A percentile compares a stretch with the other conserved stretches of the same genome.
phyloP scores from a whole-genome alignment of 2,797 vertebrate species.

The Cygnus olor region DNA sequence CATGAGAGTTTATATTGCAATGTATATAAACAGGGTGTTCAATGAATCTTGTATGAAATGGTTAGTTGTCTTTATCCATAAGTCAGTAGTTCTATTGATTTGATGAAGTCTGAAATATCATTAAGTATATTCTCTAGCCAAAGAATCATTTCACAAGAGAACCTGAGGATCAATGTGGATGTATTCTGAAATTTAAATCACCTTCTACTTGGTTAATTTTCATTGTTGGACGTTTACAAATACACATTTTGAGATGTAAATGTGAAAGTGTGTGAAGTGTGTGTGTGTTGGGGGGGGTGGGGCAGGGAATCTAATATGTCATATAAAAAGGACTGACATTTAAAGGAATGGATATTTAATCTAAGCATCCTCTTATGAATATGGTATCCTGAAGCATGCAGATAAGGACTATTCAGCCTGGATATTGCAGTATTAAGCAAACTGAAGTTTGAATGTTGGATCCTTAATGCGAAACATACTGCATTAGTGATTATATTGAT shows the following conservation, averaged over 20 bases:
- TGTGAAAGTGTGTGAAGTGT: background rate
- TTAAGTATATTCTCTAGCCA: background rate
- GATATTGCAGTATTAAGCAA: constrained; percentile 17
- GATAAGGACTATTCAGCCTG: background rate
- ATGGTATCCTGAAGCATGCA: background rate
- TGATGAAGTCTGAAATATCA: background rate
- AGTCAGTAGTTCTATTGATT: background rate
- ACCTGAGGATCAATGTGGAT: background rate
- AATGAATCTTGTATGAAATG: background rate
- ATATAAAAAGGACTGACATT: background rate
- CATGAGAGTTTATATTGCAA: background rate
- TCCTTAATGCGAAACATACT: background rate
- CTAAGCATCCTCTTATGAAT: background rate
- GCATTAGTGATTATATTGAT: constrained; percentile 13
- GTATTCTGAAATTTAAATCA: background rate
- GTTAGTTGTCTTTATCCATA: background rate
- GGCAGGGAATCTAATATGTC: background rate
- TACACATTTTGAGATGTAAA: background rate
- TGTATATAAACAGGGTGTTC: background rate
- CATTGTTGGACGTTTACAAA: background rate
- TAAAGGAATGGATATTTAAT: background rate
- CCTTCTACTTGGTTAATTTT: background rate
- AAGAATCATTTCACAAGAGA: background rate
- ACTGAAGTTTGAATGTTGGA: background rate
- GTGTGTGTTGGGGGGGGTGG: background rate